phyloP scores from a whole-genome alignment of 2,888 invertebrate genomes.

The Buathra laborator region DNA sequence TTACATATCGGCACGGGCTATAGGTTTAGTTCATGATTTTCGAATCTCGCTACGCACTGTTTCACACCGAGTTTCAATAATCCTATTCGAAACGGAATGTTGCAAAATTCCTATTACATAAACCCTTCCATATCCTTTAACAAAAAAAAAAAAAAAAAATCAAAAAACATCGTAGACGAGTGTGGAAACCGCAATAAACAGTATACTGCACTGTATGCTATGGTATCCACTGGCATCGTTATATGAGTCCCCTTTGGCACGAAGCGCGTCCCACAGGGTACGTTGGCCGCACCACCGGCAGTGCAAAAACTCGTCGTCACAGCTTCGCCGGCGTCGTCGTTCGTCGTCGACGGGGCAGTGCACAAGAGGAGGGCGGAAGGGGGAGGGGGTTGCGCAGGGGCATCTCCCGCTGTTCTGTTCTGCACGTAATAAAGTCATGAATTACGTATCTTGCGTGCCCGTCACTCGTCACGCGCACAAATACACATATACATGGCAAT shows the following conservation, averaged over 20 bases:
- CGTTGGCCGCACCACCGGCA: slow-evolving; percentile 30
- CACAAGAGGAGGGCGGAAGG: not conserved
- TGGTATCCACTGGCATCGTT: not conserved
- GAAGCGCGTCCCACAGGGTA: slow-evolving; percentile 16
- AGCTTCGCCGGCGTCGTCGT: slow-evolving; percentile 52
- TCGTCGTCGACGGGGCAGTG: slow-evolving; percentile 9
- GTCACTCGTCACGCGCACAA: slow-evolving; percentile 69
- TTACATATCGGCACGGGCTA: slow-evolving; percentile 53
- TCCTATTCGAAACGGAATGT: not conserved
- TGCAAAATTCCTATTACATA: not conserved
- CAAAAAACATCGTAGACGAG: not conserved
- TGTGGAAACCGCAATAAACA: not conserved
- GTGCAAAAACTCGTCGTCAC: slow-evolving; percentile 64
- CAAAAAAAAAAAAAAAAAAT: not conserved
- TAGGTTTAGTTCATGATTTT: slow-evolving; percentile 19
- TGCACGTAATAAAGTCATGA: slow-evolving; percentile 74
- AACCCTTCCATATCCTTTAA: not conserved
- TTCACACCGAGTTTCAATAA: not conserved
- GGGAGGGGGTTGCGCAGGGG: slow-evolving; percentile 11
- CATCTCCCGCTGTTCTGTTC: slow-evolving; percentile 46
- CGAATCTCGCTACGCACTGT: not conserved
- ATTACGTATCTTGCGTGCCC: slow-evolving; percentile 72
- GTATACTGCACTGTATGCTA: not conserved
- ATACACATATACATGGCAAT: slow-evolving; percentile 22
- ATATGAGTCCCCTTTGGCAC: slow-evolving; percentile 27